phyloP scores from a whole-genome alignment of 1,140 invertebrate species.

The Archivesica marissinica region DNA sequence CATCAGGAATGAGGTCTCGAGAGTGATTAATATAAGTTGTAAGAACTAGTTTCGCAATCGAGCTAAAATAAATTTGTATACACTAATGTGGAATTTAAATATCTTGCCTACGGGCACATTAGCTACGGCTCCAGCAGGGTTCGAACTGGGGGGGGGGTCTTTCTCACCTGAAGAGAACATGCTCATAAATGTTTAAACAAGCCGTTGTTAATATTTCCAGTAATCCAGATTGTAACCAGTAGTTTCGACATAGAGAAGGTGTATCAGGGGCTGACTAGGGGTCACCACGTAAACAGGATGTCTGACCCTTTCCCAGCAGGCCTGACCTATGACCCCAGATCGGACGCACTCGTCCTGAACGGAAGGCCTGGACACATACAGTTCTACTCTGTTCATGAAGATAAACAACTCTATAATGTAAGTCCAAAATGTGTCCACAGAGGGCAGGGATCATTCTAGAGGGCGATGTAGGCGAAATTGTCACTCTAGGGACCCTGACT shows the following conservation, averaged over 20 bases:
- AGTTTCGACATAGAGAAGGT: conserved; percentile 86
- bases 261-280: conserved; percentile 88
- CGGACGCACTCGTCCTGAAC: conserved; percentile 89
- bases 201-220: conserved; percentile 85
- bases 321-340: conserved; percentile 88
- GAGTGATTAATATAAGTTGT: too few relatives aligned
- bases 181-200: neutral
- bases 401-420: conserved; percentile 90
- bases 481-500: too few relatives aligned
- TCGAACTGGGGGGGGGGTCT: too few relatives aligned
- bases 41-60: too few relatives aligned
- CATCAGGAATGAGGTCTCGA: too few relatives aligned
- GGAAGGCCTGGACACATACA: conserved; percentile 91
- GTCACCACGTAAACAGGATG: conserved; percentile 59
- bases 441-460: too few relatives aligned
- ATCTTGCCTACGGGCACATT: too few relatives aligned
- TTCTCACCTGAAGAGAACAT: neutral
- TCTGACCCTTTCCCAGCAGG: conserved; percentile 87
- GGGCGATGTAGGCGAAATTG: too few relatives aligned
- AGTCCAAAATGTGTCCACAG: too few relatives aligned
- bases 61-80: too few relatives aligned
- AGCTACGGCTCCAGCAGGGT: too few relatives aligned
- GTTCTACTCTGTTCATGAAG: conserved; percentile 89
- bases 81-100: too few relatives aligned
- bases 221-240: conserved; percentile 88